Evolutionary conservation across 1,140 invertebrate genomes (phyloP), one percentile per base, ranked within the genome.

Genomic region (Conus betulinus): DNA sequence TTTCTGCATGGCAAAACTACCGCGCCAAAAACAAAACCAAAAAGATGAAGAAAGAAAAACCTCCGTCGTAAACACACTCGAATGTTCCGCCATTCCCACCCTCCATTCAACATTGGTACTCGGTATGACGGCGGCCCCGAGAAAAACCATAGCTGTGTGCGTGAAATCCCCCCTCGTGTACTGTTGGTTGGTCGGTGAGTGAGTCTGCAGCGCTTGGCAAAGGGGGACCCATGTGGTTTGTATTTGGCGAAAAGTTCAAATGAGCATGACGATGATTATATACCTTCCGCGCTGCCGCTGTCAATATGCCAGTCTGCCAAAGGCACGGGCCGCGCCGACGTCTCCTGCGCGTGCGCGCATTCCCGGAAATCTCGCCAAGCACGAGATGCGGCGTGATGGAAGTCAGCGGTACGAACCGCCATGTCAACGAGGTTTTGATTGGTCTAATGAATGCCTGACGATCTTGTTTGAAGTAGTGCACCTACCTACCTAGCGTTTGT

Each of bases 401-500:
- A 57, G 82, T 84, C 55, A 84, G 82, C 82, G 53, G 82, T 84
- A 51, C 82, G 63, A 63, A 84, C 52, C 5, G 82, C 82, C 82
- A 57, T 84, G 82, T 84, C 82, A 84, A 84, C 82, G 82, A 84
- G 82, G n/a, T 84, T 84, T 84, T 84, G 82, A 84, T 84, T 84
- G 82, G 82, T 84, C 53, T 84, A 84, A 84, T 84, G 82, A 84
- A 84, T 84, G 82, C 82, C 57, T 63, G 52, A 52, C 82, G 82
- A 57, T 17, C 53, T 63, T 84, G 82, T 84, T 84, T 84, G 82
- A 84, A 84, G 82, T 53, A 52, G 55, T 84, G 82, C 82, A 84
- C 82, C 82, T 84, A 84, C 27, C 82, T 63, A 84, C 82, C 82
- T 60, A 60, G n/a, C 53, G 82, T 63, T 84, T 84, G 82, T 84